phyloP scores from a whole-genome alignment of 2,113 vertebrate species.

The Atractosteus spatula region DNA sequence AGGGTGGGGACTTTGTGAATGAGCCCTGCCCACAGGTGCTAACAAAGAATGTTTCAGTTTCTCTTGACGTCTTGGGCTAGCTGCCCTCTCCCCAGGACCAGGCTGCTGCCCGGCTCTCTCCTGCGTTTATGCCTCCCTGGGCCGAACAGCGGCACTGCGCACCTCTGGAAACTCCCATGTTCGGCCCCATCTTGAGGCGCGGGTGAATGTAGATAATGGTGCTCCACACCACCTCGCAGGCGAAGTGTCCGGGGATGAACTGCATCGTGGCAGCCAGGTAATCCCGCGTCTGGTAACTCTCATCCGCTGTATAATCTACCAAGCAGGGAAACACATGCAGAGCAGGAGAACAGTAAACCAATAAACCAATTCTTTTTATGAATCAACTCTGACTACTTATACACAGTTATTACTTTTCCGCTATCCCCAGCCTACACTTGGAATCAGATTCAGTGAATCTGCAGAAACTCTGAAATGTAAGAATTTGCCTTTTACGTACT shows the following conservation, averaged over 20 bases:
- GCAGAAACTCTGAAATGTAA: conserved; percentile 19
- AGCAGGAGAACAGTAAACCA: too few relatives aligned
- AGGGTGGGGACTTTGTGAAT: too few relatives aligned
- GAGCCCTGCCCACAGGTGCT: too few relatives aligned
- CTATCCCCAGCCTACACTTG: conserved; percentile 16
- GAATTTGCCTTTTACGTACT: not conserved
- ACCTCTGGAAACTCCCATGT: conserved; percentile 94
- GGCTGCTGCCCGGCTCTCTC: too few relatives aligned
- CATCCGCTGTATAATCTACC: conserved; percentile 85
- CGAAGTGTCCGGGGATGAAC: conserved; percentile 93
- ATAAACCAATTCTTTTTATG: too few relatives aligned
- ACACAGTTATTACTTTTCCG: conserved; percentile 12
- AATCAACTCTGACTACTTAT: too few relatives aligned
- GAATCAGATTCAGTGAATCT: conserved; percentile 31
- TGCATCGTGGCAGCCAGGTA: conserved; percentile 98
- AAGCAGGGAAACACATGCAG: not conserved
- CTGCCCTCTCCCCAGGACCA: too few relatives aligned
- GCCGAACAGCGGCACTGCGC: conserved; percentile 22
- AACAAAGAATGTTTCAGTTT: too few relatives aligned
- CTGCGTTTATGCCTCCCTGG: not conserved
- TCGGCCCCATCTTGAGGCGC: conserved; percentile 94
- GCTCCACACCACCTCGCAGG: conserved; percentile 93
- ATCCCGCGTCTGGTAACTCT: conserved; percentile 88
- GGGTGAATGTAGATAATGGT: conserved; percentile 94
- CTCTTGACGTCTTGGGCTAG: too few relatives aligned